These are phyloP conservation scores for Antheraea pernyi DNA, from an alignment of 1,140 invertebrate species.

Conservation along the genomic window DNA sequence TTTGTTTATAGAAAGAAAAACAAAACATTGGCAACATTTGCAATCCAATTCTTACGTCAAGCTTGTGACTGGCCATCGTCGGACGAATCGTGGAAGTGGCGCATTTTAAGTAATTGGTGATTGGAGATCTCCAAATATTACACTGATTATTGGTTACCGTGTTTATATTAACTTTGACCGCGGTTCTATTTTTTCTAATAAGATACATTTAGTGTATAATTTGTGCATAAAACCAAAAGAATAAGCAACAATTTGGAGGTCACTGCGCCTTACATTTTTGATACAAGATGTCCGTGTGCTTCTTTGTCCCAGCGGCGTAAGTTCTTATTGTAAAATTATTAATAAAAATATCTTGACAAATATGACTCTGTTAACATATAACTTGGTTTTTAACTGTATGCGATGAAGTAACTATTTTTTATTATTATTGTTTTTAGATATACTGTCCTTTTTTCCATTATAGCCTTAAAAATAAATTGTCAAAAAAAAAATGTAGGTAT, in stretches of 20 bases:
- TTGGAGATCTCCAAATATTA: conserved; percentile 77
- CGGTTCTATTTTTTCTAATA: conserved; percentile 54
- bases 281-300: conserved; percentile 77
- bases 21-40: conserved; percentile 17
- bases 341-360: conserved; percentile 14
- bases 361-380: neutral
- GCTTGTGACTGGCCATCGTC: conserved; percentile 78
- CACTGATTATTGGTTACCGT: conserved; percentile 77
- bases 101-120: conserved; percentile 79
- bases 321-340: conserved; percentile 32
- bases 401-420: no score
- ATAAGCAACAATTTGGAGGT: conserved; percentile 32
- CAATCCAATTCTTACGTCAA: conserved; percentile 62
- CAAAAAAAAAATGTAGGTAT: no score
- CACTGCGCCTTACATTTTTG: conserved; percentile 28
- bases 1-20: neutral
- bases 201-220: conserved; percentile 35
- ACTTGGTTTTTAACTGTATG: neutral
- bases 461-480: no score
- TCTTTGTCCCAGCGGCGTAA: conserved; percentile 72
- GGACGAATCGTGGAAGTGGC: conserved; percentile 78
- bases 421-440: no score
- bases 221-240: conserved; percentile 22
- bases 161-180: conserved; percentile 67
- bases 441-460: no score